Evolutionary conservation across 2,888 invertebrate species (phyloP).

Genomic region (Cephus pygmeus): DNA sequence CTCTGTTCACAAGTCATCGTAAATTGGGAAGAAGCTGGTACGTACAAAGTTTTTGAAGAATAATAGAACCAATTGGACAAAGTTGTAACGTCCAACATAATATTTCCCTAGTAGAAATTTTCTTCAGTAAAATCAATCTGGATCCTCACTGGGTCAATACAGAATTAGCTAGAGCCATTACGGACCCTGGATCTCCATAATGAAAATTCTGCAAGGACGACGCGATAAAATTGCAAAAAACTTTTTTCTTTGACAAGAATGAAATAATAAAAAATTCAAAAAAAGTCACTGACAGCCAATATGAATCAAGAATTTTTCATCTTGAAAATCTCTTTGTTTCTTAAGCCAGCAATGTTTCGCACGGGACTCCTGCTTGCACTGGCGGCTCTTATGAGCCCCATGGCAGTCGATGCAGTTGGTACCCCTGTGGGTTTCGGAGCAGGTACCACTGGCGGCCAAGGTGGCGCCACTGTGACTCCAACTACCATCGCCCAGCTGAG

Average conservation of each 20-base stretch:
- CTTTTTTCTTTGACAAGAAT: neutral
- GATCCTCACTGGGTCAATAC: too few relatives aligned
- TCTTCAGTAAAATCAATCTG: too few relatives aligned
- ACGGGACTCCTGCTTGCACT: neutral
- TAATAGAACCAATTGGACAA: too few relatives aligned
- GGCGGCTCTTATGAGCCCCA: neutral
- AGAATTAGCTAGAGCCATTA: too few relatives aligned
- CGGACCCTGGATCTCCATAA: too few relatives aligned
- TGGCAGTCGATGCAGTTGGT: neutral
- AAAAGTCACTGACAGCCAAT: neutral
- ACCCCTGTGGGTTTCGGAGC: neutral
- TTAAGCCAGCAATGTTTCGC: neutral
- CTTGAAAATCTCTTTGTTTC: neutral
- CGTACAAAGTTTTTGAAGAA: neutral
- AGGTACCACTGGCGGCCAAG: neutral
- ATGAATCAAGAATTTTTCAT: neutral
- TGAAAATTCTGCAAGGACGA: too few relatives aligned
- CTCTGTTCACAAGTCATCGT: too few relatives aligned
- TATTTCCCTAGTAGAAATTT: too few relatives aligned
- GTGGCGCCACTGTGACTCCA: neutral
- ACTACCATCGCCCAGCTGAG: neutral
- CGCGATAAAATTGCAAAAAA: neutral
- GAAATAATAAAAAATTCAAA: neutral
- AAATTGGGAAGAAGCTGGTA: neutral
- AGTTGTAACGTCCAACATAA: too few relatives aligned